A percentile compares a stretch with the other conserved stretches of the same genome.
Conservation (phyloP, 2,113 vertebrate species). For the Prietella phreatophila region DNA sequence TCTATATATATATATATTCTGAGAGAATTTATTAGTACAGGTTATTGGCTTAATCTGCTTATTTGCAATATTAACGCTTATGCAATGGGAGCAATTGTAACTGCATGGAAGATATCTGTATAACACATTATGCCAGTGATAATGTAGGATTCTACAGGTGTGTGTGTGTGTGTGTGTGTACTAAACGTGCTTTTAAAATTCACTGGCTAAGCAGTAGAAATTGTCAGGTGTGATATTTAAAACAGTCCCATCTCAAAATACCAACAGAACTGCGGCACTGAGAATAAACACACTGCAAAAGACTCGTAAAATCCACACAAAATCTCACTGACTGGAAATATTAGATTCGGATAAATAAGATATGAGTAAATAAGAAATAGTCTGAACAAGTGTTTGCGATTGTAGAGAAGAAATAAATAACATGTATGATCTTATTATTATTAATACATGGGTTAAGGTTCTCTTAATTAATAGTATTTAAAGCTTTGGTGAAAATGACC, state of each 20-base stretch:
- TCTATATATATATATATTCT: too few relatives aligned
- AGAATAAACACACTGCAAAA: constrained; percentile 42
- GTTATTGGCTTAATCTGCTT: neutral
- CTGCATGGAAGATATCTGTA: neutral
- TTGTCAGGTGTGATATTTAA: constrained; percentile 44
- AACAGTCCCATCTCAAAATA: constrained; percentile 34
- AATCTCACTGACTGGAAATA: constrained; percentile 18
- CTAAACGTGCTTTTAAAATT: constrained; percentile 6
- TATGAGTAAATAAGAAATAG: neutral
- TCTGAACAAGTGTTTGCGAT: neutral
- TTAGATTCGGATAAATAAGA: neutral
- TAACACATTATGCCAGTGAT: neutral
- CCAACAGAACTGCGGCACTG: constrained; percentile 37
- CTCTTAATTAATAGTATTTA: neutral
- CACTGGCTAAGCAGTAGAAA: constrained; percentile 36
- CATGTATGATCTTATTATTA: too few relatives aligned
- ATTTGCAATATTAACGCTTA: neutral
- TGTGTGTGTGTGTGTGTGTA: neutral
- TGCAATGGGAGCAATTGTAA: neutral
- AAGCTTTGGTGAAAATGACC: neutral
- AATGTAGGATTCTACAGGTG: constrained; percentile 4
- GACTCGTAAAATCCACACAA: constrained; percentile 2
- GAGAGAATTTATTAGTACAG: neutral
- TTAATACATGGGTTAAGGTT: neutral
- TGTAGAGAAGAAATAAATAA: neutral